Conservation (phyloP, 2,888 invertebrate genomes). For the Pasiphila rectangulata region DNA sequence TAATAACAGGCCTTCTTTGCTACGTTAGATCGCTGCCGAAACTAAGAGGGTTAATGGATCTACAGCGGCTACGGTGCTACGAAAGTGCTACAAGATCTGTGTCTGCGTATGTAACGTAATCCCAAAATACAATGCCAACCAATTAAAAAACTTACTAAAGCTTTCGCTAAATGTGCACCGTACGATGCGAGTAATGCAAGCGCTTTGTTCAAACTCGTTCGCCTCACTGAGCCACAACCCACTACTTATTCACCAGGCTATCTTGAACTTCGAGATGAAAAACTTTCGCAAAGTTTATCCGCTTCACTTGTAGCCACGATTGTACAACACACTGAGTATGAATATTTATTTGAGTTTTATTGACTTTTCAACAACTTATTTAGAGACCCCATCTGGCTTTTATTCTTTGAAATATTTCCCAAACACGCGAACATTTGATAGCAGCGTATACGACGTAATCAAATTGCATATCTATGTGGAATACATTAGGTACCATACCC, state of each 20-base stretch:
- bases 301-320: conserved; percentile 1
- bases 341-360: conserved; percentile 52
- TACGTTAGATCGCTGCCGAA: too few relatives aligned
- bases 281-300: conserved; percentile 12
- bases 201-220: conserved; percentile 6
- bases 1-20: not conserved
- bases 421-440: conserved; percentile 40
- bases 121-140: too few relatives aligned
- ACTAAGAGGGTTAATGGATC: not conserved
- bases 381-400: conserved; percentile 22
- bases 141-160: not conserved
- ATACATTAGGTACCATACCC: conserved; percentile 12
- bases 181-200: too few relatives aligned
- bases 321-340: conserved; percentile 35
- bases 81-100: conserved; percentile 3
- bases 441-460: conserved; percentile 17
- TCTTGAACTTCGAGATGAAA: conserved; percentile 7
- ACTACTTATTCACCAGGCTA: not conserved
- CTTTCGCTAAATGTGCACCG: too few relatives aligned
- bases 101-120: not conserved
- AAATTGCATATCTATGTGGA: conserved; percentile 25
- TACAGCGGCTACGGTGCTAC: not conserved
- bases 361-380: conserved; percentile 49
- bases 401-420: conserved; percentile 13
- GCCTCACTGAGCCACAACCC: conserved; percentile 9